These are phyloP conservation scores for Leucoraja ocellata DNA, from an alignment of 2,797 vertebrate species.

Conservation along the genomic window DNA sequence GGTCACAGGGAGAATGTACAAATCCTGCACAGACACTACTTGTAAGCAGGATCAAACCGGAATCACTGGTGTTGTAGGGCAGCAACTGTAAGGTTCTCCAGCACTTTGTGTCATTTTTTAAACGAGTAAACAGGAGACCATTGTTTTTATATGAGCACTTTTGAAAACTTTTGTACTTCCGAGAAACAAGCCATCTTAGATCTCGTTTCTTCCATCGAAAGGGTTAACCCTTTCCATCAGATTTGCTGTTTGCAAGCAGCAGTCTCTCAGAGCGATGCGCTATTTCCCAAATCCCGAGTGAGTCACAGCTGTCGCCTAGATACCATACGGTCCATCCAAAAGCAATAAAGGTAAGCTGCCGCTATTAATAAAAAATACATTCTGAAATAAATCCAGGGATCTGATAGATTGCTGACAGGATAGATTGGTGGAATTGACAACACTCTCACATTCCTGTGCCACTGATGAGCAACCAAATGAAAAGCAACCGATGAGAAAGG, in stretches of 20 bases:
- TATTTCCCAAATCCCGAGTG: slow-evolving; percentile 2
- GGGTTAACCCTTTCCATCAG: slow-evolving; percentile 31
- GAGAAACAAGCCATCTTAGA: not conserved
- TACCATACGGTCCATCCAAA: slow-evolving; percentile 31
- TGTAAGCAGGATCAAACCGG: too few relatives aligned
- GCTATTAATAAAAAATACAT: slow-evolving; percentile 39
- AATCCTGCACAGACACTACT: too few relatives aligned
- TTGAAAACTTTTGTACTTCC: not conserved
- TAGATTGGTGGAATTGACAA: slow-evolving; percentile 60
- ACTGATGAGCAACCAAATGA: slow-evolving; percentile 70
- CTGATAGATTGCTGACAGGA: slow-evolving; percentile 64
- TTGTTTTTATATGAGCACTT: not conserved
- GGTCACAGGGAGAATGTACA: too few relatives aligned
- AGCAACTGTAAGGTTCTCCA: too few relatives aligned
- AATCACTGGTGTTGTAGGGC: too few relatives aligned
- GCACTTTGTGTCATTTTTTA: too few relatives aligned
- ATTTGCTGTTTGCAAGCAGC: not conserved
- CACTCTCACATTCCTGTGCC: slow-evolving; percentile 55
- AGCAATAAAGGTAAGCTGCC: slow-evolving; percentile 36
- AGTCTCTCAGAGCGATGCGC: not conserved
- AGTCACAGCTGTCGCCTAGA: slow-evolving; percentile 33
- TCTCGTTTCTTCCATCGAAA: not conserved
- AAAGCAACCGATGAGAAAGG: slow-evolving; percentile 43
- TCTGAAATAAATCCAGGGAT: slow-evolving; percentile 49
- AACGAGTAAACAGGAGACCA: not conserved